Evolutionary conservation across 2,888 invertebrate genomes (phyloP).

Genomic region (Drosophila macrospina): DNA sequence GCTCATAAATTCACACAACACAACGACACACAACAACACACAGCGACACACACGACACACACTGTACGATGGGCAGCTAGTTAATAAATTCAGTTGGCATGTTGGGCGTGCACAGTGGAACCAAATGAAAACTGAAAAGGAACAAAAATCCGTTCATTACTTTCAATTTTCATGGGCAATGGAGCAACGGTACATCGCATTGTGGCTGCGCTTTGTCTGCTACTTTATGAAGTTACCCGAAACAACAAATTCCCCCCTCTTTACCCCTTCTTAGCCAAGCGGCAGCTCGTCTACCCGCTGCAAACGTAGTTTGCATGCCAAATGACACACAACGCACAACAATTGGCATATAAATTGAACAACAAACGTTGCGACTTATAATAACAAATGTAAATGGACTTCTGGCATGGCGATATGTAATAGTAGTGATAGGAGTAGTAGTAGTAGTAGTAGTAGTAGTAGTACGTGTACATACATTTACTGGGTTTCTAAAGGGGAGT

Average conservation of each 20-base stretch:
- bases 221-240: slow-evolving; percentile 58
- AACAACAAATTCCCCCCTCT: slow-evolving; percentile 1
- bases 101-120: slow-evolving; percentile 54
- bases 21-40: no score
- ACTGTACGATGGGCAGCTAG: slow-evolving; percentile 51
- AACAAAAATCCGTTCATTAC: slow-evolving; percentile 59
- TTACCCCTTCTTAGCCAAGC: not conserved
- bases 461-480: slow-evolving; percentile 1
- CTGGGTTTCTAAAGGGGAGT: not conserved
- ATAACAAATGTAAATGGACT: slow-evolving; percentile 49
- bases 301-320: slow-evolving; percentile 64
- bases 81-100: slow-evolving; percentile 67
- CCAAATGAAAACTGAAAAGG: slow-evolving; percentile 42
- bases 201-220: slow-evolving; percentile 27
- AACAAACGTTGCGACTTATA: slow-evolving; percentile 56
- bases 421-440: no score
- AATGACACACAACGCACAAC: slow-evolving; percentile 44
- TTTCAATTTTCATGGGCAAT: slow-evolving; percentile 77
- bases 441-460: no score
- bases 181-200: slow-evolving; percentile 42
- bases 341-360: slow-evolving; percentile 60
- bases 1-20: slow-evolving; percentile 67
- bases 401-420: slow-evolving; percentile 28
- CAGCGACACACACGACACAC: slow-evolving; percentile 32
- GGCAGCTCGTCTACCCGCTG: not conserved